Conservation (phyloP, 2,888 invertebrate genomes). For the Drosophila quinaria region DNA sequence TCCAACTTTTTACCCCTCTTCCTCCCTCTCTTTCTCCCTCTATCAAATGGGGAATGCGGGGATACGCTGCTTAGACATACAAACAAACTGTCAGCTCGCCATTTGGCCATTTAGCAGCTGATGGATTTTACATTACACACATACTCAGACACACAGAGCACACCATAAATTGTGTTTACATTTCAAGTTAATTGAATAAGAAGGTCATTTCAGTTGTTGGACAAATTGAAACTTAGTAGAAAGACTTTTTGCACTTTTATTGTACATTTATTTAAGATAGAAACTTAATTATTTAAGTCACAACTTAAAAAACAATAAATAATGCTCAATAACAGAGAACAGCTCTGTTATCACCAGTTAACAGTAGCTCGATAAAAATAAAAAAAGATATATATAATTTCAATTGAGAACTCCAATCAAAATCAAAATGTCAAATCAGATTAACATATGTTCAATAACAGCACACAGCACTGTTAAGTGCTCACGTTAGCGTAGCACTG, state of each 20-base stretch:
- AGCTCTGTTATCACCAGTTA: neutral
- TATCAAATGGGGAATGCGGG: conserved; percentile 17
- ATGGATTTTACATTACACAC: conserved; percentile 68
- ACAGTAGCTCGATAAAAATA: too few relatives aligned
- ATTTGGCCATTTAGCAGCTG: conserved; percentile 68
- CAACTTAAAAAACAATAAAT: neutral
- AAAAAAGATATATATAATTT: neutral
- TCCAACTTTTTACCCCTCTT: neutral
- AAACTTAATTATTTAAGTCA: neutral
- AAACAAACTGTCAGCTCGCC: conserved; percentile 75
- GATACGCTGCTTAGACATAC: conserved; percentile 55
- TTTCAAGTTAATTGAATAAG: conserved; percentile 47
- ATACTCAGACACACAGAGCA: conserved; percentile 9
- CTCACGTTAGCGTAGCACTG: too few relatives aligned
- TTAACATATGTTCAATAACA: neutral
- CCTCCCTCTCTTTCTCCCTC: neutral
- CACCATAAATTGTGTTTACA: conserved; percentile 46
- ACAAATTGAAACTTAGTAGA: conserved; percentile 5
- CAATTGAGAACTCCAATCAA: neutral
- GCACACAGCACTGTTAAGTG: neutral
- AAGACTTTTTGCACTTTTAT: neutral
- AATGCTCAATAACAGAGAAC: neutral
- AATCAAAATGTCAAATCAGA: neutral
- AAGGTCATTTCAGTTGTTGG: conserved; percentile 48
- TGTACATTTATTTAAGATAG: neutral